These are phyloP conservation scores for Gymnocypris eckloni DNA, from an alignment of 2,797 vertebrate genomes.

Conservation along the genomic window DNA sequence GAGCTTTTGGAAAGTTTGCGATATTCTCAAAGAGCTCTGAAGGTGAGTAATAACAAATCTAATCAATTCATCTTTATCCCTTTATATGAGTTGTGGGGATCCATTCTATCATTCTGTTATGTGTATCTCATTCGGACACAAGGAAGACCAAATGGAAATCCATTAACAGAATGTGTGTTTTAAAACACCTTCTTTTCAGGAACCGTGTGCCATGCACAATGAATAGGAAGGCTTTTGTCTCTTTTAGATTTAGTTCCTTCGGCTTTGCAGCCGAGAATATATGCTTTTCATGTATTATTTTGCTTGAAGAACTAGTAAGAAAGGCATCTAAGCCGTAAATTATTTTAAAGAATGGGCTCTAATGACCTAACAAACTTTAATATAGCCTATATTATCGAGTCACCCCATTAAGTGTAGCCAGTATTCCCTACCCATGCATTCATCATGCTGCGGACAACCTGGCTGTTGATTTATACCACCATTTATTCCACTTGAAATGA, in stretches of 20 bases:
- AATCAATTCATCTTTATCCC: slow-evolving; percentile 40
- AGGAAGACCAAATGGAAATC: slow-evolving; percentile 15
- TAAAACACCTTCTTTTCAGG: slow-evolving; percentile 27
- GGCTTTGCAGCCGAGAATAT: neutral
- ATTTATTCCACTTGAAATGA: slow-evolving; percentile 48
- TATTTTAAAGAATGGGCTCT: slow-evolving; percentile 52
- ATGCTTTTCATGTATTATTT: slow-evolving; percentile 40
- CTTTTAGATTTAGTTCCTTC: neutral
- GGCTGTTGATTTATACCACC: slow-evolving; percentile 45
- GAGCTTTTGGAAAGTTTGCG: slow-evolving; percentile 36
- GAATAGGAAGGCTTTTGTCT: slow-evolving; percentile 35
- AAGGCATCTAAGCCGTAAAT: slow-evolving; percentile 51
- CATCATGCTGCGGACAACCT: slow-evolving; percentile 40
- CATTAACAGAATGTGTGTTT: slow-evolving; percentile 29
- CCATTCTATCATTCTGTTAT: slow-evolving; percentile 16
- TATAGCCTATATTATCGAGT: slow-evolving; percentile 49
- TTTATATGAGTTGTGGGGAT: slow-evolving; percentile 21
- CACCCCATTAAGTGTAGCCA: slow-evolving; percentile 46
- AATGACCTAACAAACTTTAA: slow-evolving; percentile 51
- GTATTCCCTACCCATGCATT: slow-evolving; percentile 38
- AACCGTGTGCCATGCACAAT: slow-evolving; percentile 4
- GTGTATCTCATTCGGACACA: neutral
- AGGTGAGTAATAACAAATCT: slow-evolving; percentile 28
- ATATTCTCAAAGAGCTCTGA: slow-evolving; percentile 17
- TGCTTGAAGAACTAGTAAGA: slow-evolving; percentile 23